Percentiles rank a stretch among this genome's conserved stretches.
Evolutionary conservation across 37 sponge, comb jelly and placozoan species (phyloP).

Genomic region (Theonella swinhoei): DNA sequence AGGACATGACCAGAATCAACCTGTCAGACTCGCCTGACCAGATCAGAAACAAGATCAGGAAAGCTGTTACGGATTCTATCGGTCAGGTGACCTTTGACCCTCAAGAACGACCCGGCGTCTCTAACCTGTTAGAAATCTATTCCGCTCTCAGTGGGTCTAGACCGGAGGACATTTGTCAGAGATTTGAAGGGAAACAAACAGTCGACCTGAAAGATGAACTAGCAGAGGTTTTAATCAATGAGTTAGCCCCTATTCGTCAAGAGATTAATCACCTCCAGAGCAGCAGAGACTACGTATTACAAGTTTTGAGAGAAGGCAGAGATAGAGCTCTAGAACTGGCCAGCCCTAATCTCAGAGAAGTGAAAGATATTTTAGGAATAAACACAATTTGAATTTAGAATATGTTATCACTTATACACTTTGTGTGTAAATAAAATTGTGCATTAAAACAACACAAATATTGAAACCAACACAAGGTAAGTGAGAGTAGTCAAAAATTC

Average conservation of each 20-base stretch:
- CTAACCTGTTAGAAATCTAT: constrained; percentile 79
- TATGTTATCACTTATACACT: no score
- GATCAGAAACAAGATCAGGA: constrained; percentile 67
- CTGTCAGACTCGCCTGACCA: constrained; percentile 76
- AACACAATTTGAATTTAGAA: no score
- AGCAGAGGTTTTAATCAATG: constrained; percentile 50
- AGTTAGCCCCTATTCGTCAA: constrained; percentile 52
- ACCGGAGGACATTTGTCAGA: constrained; percentile 42
- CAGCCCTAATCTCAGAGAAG: constrained; percentile 3
- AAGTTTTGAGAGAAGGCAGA: constrained; percentile 55
- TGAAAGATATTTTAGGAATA: constrained; percentile 46
- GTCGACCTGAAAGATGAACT: constrained; percentile 64
- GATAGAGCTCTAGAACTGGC: constrained; percentile 61
- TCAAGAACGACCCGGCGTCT: constrained; percentile 72
- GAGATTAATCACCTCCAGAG: constrained; percentile 24
- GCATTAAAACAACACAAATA: no score
- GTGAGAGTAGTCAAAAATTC: background rate
- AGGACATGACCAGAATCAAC: constrained; percentile 61
- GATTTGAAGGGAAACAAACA: constrained; percentile 63
- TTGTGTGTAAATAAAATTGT: background rate
- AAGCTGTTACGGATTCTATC: constrained; percentile 78
- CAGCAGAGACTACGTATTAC: constrained; percentile 46
- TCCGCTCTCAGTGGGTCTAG: constrained; percentile 35
- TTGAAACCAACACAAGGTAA: no score
- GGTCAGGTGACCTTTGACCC: constrained; percentile 68